Evolutionary conservation across 2,888 invertebrate genomes (phyloP), one percentile per base, ranked within the genome.

Genomic region (Scaptomyza caliginosa): DNA sequence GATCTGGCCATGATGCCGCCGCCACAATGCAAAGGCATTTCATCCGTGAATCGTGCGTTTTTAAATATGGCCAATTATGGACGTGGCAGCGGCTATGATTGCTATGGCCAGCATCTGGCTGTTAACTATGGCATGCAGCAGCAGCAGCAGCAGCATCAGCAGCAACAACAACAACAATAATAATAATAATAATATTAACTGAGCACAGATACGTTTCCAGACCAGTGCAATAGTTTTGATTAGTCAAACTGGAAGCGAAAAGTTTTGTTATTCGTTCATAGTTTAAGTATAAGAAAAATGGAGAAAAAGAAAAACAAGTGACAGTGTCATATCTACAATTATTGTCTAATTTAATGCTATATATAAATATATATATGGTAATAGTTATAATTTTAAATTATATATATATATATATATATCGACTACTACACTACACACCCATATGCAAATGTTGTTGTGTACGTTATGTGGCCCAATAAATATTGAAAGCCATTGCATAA

Each of bases 301-400:
- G 10, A 28, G 11, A 11, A 28, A 4, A 11, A 28, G 34, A 16
- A 65, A 68, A 76, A 74, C 72, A 71, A 78, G 74, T 85, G 88
- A 86, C 85, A 86, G 88, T 85, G 88, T 87, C 87, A 88, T 88
- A 88, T 85, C 83, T 88, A 86, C 87, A 85, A 71, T 87, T 70
- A 85, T 84, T 84, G 74, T 86, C 65, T 80, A 62, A 70, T 67
- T 55, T 65, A 39, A 58, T 32, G 64, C 16, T 38, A 42, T 40
- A 52, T 59, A 55, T 13, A 36, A 28, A 59, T 57, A 45, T 50
- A 26, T 45, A 46, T 49, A 85, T 71, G 63, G 58, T 66, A 82
- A 76, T 70, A 76, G 66, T 58, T 81, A 77, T 86, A 86, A 71
- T 77, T 83, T 74, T 74, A 74, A 86, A 67, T 84, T 85, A 79